phyloP scores from a whole-genome alignment of 2,888 invertebrate genomes.

The Heterodera filipjevi region DNA sequence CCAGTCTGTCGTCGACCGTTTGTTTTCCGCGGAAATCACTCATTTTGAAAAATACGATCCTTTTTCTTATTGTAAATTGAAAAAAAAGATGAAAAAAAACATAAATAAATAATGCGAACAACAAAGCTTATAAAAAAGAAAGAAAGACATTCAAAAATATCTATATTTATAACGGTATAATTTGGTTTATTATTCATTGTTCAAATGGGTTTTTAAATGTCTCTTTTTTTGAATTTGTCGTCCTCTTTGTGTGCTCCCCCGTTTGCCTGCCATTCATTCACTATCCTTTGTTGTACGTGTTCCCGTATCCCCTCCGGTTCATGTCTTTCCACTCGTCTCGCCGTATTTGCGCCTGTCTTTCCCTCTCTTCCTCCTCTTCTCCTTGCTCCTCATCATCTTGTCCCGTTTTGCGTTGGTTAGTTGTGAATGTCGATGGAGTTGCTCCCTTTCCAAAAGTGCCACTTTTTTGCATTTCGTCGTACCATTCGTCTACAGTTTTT shows the following conservation, averaged over 20 bases:
- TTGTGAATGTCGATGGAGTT: slow-evolving; percentile 7
- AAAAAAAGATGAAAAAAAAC: neutral
- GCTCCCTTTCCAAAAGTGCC: slow-evolving; percentile 67
- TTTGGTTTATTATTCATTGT: too few species aligned
- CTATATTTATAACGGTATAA: too few species aligned
- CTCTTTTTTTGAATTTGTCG: too few species aligned
- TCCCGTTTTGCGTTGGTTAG: slow-evolving; percentile 22
- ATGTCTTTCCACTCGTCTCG: slow-evolving; percentile 62
- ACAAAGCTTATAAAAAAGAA: too few species aligned
- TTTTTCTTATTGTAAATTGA: neutral
- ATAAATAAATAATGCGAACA: too few species aligned
- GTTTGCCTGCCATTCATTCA: slow-evolving; percentile 43
- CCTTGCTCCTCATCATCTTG: slow-evolving; percentile 31
- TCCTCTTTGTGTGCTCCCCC: too few species aligned
- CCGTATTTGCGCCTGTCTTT: slow-evolving; percentile 46
- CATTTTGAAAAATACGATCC: neutral
- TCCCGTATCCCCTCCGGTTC: slow-evolving; percentile 62
- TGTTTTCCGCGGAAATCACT: neutral
- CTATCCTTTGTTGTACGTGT: slow-evolving; percentile 62
- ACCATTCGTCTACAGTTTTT: slow-evolving; percentile 92
- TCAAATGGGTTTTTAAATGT: too few species aligned
- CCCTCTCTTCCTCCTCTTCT: slow-evolving; percentile 39
- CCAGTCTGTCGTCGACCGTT: neutral
- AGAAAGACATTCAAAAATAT: too few species aligned
- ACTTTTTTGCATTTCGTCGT: slow-evolving; percentile 80